These are phyloP conservation scores for Porites evermanni DNA, from an alignment of 92 coral and sea anemone species.

Conservation along the genomic window DNA sequence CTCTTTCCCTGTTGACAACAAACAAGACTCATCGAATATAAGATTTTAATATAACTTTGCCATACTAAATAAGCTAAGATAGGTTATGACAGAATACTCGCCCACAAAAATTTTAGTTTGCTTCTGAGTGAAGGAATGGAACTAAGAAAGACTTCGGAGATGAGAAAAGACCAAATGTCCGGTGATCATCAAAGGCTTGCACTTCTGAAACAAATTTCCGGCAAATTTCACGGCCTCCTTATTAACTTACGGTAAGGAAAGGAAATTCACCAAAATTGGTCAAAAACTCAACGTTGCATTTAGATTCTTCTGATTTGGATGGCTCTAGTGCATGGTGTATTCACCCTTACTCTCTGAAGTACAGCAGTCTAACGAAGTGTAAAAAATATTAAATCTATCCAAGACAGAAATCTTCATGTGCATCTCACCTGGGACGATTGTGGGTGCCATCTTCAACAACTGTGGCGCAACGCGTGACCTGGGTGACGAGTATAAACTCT, in stretches of 20 bases:
- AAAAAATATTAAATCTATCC: background rate
- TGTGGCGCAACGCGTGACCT: background rate
- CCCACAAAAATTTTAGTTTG: too few relatives aligned
- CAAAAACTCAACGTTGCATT: too few relatives aligned
- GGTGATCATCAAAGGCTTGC: too few relatives aligned
- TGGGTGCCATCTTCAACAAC: constrained; percentile 21
- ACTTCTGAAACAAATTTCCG: too few relatives aligned
- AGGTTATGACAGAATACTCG: background rate
- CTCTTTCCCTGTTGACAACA: constrained; percentile 3
- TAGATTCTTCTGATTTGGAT: too few relatives aligned
- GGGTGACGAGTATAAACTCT: too few relatives aligned
- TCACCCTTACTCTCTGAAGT: background rate
- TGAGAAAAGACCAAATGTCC: too few relatives aligned
- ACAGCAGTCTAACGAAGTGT: background rate
- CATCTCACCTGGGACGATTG: constrained; percentile 19
- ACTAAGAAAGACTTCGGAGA: too few relatives aligned
- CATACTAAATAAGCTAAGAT: too few relatives aligned
- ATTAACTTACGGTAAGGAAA: background rate
- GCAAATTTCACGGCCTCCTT: too few relatives aligned
- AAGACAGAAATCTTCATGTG: background rate
- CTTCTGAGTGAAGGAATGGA: too few relatives aligned
- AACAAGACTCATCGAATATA: background rate
- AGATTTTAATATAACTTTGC: background rate
- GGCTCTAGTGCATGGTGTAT: background rate
- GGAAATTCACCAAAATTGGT: background rate